These are phyloP conservation scores for Limosa lapponica DNA, from an alignment of 2,797 vertebrate species.

Conservation along the genomic window DNA sequence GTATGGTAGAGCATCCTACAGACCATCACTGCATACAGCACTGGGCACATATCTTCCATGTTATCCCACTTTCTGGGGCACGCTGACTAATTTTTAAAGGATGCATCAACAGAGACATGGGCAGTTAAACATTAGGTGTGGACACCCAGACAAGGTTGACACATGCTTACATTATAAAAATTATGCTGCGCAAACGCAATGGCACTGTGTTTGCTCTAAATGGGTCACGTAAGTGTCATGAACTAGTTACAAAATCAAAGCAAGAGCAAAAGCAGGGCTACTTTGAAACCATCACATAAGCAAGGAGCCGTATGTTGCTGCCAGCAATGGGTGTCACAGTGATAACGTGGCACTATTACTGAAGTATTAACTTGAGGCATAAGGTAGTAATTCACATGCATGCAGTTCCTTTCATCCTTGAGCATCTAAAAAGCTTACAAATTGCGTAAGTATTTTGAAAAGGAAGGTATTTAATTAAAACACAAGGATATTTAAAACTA, in stretches of 20 bases:
- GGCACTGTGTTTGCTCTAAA: neutral
- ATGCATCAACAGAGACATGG: neutral
- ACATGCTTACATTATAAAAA: slow-evolving; percentile 6
- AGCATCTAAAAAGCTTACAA: neutral
- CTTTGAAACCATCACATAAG: neutral
- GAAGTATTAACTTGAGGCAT: neutral
- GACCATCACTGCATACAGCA: neutral
- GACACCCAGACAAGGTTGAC: neutral
- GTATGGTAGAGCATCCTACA: neutral
- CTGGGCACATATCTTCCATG: accelerated
- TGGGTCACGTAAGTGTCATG: neutral
- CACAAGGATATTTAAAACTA: neutral
- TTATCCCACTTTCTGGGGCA: neutral
- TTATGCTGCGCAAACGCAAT: neutral
- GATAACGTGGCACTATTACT: neutral
- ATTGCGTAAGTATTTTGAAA: neutral
- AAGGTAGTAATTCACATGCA: neutral
- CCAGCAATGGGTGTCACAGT: neutral
- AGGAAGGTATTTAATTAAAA: neutral
- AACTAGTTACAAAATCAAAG: slow-evolving; percentile 19
- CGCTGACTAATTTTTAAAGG: neutral
- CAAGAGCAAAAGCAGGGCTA: neutral
- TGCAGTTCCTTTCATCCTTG: neutral
- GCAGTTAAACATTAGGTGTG: neutral
- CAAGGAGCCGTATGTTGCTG: neutral